phyloP scores from a whole-genome alignment of 2,797 vertebrate genomes.

The Pseudotriccus pelzelni region DNA sequence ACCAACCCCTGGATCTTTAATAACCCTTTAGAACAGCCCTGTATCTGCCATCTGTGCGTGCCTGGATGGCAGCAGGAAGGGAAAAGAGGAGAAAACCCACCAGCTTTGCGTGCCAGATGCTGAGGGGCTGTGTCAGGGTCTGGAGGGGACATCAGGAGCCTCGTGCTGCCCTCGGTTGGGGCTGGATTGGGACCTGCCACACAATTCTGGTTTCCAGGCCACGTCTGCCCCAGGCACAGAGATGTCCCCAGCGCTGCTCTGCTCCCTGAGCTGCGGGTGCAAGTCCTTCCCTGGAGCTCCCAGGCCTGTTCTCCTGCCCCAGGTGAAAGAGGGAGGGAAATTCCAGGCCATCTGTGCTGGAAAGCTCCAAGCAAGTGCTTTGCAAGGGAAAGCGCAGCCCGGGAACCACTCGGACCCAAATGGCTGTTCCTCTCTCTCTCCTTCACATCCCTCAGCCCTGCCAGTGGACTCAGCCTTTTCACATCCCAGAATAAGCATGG shows the following conservation, averaged over 20 bases:
- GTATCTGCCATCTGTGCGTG: background rate
- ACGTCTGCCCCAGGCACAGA: background rate
- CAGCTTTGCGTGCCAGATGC: background rate
- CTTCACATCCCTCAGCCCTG: background rate
- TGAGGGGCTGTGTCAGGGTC: rapidly evolving
- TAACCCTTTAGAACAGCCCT: background rate
- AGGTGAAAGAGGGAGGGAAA: background rate
- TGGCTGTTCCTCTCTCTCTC: background rate
- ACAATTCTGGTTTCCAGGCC: background rate
- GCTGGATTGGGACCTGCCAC: background rate
- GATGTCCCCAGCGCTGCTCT: background rate
- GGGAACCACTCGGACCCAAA: background rate
- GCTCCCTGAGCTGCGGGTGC: background rate
- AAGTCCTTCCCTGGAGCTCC: background rate
- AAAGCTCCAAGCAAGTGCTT: background rate
- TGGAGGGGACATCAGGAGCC: rapidly evolving
- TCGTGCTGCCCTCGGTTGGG: background rate
- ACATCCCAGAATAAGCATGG: background rate
- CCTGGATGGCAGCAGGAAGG: background rate
- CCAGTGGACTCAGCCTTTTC: background rate
- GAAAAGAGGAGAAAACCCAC: background rate
- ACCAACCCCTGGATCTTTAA: background rate
- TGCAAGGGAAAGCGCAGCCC: background rate
- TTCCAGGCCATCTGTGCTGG: background rate
- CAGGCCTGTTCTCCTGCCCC: background rate